Evolutionary conservation across 2,113 vertebrate genomes (phyloP), one percentile per base, ranked within the genome.

Genomic region (Theristicus caerulescens): DNA sequence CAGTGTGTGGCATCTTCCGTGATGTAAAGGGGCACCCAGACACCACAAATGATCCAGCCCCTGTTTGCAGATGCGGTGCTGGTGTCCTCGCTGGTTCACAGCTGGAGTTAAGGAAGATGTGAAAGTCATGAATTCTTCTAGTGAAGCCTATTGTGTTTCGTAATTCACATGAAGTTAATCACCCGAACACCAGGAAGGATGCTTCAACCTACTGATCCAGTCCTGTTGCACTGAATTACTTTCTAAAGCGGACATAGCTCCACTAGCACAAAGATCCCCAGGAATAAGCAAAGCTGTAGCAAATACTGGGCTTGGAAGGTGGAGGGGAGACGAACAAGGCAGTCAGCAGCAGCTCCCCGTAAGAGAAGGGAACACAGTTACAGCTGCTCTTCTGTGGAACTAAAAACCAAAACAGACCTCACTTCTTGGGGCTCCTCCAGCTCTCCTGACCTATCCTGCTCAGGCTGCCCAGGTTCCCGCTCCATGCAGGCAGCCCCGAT

Each of bases 401-500:
- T 38, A 11, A 32, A 51, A 38, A 13, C 12, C 16, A 32, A 70
- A 36, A 11, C 1, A n/a, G 24, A 69, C 22, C 16, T 34, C 36
- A 25, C 36, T 51, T 58, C 34, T 6, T 9, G 51, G 51, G 78
- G 27, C 34, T 65, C 19, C 24, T 57, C 36, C 27, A 38, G 32
- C 42, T 31, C 5, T 4, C 11, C 11, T 55, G n/a, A 38, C 27
- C 42, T 31, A 7, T 4, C 11, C 11, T 55, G n/a, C 80, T 61
- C 2, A 2, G 36, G 18, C 27, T 29, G 64, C 70, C 38, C 52
- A 27, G 46, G 52, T 20, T 52, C n/a, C 52, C 1, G 2, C 44
- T 31, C 59, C 16, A 3, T 1, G 65, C 5, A 0, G 26, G 66
- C 52, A 47, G 38, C 22, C 34, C 13, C 1, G 2, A 26, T 5